Base-by-base conservation (phyloP, 2,888 invertebrate genomes). In the Actias luna region DNA sequence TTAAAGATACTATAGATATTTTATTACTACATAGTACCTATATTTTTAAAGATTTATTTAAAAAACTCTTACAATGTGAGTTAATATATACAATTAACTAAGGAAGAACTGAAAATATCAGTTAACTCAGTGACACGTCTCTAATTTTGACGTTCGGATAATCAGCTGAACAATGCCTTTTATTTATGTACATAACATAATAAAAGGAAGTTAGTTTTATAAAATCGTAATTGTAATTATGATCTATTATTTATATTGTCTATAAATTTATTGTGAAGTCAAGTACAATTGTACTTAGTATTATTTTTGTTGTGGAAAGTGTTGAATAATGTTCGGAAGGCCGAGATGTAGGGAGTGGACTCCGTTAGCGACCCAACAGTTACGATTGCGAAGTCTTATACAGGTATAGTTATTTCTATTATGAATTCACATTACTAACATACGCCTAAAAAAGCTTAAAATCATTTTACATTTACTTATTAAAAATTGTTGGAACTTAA, bases 291-390 rank as follows among this genome's bases (percentile, higher is more conserved):
- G 18, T 29, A 29, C 29, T 42, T n/a, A 10, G 69, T 73, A 67
- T 73, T 70, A 63, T 72, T 72, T 72, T 70, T 69, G 25, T 64
- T 64, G 58, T 64, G 59, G 64, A 64, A 72, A 61, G 63, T 69
- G 66, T 74, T 70, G 67, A 69, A 82, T 67, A 83, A 93, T 94
- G 93, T 93, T 94, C 81, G 93, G 93, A 70, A 92, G 94, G 74
- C 95, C 96, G 59, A 93, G 96, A 75, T 95, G 96, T 84, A 95
- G 96, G 79, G 85, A 95, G 87, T 97, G 96, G 96, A 94, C 95
- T 66, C 97, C 97, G 59, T 89, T 98, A 67, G 94, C 95, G 58
- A 96, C 97, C 22, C 98, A 97, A 85, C 98, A 98, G 93, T 93
- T 96, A 70, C 94, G 98, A 62, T 89, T 97, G 58, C 93, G 97